Evolutionary conservation across 2,888 invertebrate genomes (phyloP).

Genomic region (Mermis nigrescens): DNA sequence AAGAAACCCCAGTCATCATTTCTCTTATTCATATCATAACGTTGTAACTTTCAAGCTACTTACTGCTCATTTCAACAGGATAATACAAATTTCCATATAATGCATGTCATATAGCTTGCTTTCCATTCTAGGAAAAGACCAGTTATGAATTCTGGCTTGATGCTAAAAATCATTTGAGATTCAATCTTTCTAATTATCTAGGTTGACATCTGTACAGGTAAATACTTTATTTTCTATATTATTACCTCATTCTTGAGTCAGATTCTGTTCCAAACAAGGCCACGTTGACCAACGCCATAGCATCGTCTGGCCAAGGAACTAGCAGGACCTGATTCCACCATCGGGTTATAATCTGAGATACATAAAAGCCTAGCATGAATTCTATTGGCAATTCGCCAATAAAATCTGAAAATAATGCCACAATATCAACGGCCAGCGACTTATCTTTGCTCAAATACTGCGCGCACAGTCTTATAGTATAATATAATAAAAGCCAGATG

Average conservation of each 20-base stretch:
- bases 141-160: too few species aligned
- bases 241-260: background rate
- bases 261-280: background rate
- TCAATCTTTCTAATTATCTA: too few species aligned
- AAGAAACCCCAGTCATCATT: too few species aligned
- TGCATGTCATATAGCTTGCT: too few species aligned
- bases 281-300: background rate
- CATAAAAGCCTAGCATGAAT: constrained; percentile 3
- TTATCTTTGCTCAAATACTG: background rate
- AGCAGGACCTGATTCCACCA: background rate
- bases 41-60: too few species aligned
- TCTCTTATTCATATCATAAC: too few species aligned
- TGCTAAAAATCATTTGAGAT: too few species aligned
- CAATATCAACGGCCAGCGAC: background rate
- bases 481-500: background rate
- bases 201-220: background rate
- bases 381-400: background rate
- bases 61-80: too few species aligned
- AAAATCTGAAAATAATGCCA: background rate
- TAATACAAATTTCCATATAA: too few species aligned
- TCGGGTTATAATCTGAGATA: background rate
- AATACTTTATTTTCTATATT: background rate
- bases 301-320: background rate
- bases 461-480: background rate
- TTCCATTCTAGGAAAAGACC: too few species aligned